phyloP scores from a whole-genome alignment of 2,888 invertebrate genomes.

The Rhynchonema sp. region DNA sequence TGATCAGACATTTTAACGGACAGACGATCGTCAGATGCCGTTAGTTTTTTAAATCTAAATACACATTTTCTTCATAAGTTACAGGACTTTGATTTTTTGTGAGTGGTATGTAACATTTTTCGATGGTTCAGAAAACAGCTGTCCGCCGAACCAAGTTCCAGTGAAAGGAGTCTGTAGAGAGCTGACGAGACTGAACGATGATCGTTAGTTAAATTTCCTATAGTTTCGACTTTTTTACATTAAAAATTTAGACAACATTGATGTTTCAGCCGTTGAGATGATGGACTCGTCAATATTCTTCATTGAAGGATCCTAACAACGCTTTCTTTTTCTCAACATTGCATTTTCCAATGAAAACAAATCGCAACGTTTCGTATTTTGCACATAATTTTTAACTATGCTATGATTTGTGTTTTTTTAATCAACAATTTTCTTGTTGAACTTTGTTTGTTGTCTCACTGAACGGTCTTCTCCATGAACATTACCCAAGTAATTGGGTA shows the following conservation, averaged over 20 bases:
- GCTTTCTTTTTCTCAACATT: too few species aligned
- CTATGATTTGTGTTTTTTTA: too few species aligned
- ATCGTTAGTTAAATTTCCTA: neutral
- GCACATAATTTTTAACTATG: too few species aligned
- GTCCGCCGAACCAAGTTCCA: neutral
- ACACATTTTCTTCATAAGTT: neutral
- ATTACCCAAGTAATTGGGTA: too few species aligned
- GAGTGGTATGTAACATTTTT: neutral
- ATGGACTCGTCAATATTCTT: too few species aligned
- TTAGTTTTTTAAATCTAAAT: neutral
- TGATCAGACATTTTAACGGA: neutral
- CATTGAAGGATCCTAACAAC: too few species aligned
- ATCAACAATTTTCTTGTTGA: too few species aligned
- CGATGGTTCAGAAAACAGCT: neutral
- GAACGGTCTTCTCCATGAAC: too few species aligned
- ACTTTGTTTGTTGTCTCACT: too few species aligned
- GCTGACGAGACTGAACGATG: neutral
- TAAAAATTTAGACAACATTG: slow-evolving; percentile 25
- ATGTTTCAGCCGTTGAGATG: too few species aligned
- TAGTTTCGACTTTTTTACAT: neutral
- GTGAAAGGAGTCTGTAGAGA: neutral
- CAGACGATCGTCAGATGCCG: neutral
- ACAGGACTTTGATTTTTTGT: neutral
- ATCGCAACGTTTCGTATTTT: too few species aligned
- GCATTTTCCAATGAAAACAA: too few species aligned